Evolutionary conservation across 2,888 invertebrate genomes (phyloP).

Genomic region (Parnassius smintheus): DNA sequence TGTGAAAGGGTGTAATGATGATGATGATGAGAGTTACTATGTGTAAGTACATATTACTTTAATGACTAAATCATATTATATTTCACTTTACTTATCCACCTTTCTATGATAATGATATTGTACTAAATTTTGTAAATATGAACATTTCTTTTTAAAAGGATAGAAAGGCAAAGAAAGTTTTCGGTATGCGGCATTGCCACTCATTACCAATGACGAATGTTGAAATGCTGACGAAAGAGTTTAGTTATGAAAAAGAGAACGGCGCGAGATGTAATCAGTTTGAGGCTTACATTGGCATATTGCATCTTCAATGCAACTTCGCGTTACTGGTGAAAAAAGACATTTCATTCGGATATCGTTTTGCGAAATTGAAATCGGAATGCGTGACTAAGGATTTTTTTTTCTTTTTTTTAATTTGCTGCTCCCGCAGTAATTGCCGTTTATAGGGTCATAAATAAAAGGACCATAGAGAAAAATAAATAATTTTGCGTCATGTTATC

Average conservation of each 20-base stretch:
- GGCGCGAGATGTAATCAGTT: slow-evolving; percentile 19
- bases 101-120: too few species aligned
- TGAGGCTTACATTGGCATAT: neutral
- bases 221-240: slow-evolving; percentile 22
- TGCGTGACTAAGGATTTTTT: too few species aligned
- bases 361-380: slow-evolving; percentile 8
- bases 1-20: too few species aligned
- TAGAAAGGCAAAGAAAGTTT: slow-evolving; percentile 15
- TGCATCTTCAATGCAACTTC: slow-evolving; percentile 13
- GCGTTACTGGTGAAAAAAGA: slow-evolving; percentile 5
- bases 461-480: too few species aligned
- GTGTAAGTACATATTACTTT: too few species aligned
- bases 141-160: slow-evolving; percentile 16
- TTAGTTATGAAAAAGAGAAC: slow-evolving; percentile 26
- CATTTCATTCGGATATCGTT: neutral
- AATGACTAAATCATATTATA: too few species aligned
- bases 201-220: slow-evolving; percentile 22
- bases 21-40: too few species aligned
- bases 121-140: neutral
- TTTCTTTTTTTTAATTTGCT: too few species aligned
- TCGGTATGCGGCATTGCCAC: slow-evolving; percentile 20
- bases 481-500: too few species aligned
- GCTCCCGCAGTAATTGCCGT: too few species aligned
- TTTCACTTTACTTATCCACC: neutral
- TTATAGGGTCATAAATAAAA: too few species aligned